A percentile compares a stretch with the other conserved stretches of the same genome.
phyloP scores from a whole-genome alignment of 2,888 invertebrate genomes.

The Microlaimidae sp. region DNA sequence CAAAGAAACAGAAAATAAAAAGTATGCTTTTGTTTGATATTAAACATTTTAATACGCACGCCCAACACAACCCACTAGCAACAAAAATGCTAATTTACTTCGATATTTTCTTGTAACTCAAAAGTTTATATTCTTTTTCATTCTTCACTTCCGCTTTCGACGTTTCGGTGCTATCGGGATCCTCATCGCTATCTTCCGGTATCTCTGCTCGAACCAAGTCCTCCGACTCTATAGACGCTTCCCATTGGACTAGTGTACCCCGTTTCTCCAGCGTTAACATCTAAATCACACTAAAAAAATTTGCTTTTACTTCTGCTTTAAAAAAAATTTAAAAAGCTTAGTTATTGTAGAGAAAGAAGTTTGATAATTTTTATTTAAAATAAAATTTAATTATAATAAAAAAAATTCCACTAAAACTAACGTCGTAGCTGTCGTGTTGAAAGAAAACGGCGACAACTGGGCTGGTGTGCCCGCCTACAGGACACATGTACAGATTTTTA shows the following conservation, averaged over 20 bases:
- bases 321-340: no score
- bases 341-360: constrained; percentile 7
- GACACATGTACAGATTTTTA: constrained; percentile 56
- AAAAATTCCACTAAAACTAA: no score
- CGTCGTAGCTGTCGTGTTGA: constrained; percentile 62
- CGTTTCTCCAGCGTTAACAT: constrained; percentile 25
- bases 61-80: no score
- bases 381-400: no score
- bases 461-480: constrained; percentile 67
- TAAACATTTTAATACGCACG: no score
- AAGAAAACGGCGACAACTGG: constrained; percentile 69
- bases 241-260: constrained; percentile 25
- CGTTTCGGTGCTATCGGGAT: no score
- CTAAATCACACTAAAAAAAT: no score
- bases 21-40: no score
- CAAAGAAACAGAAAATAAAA: no score
- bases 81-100: no score
- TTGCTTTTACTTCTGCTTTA: no score
- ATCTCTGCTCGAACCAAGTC: constrained; percentile 20
- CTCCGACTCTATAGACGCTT: constrained; percentile 18
- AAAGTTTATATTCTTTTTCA: not conserved
- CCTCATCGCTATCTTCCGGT: constrained; percentile 13
- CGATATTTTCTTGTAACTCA: not conserved
- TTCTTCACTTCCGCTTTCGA: not conserved
- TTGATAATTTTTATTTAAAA: no score